Percentiles rank a stretch among this genome's conserved stretches.
phyloP scores from a whole-genome alignment of 2,113 vertebrate genomes.

The Nothocercus julius region DNA sequence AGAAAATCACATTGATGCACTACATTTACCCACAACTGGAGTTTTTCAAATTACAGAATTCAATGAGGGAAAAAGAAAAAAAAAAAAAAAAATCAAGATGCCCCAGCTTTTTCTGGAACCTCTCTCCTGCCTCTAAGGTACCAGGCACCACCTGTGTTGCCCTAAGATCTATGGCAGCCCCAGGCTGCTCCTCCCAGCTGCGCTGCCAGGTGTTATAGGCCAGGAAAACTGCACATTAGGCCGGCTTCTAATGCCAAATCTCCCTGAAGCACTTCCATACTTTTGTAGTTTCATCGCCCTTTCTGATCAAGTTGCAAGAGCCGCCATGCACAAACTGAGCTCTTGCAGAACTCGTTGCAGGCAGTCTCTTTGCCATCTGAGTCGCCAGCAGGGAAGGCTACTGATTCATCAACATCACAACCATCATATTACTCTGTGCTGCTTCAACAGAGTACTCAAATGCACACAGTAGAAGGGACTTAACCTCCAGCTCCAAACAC shows the following conservation, averaged over 20 bases:
- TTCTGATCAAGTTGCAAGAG: neutral
- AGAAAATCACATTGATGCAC: neutral
- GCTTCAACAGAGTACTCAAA: neutral
- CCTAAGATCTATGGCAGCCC: neutral
- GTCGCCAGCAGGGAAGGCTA: neutral
- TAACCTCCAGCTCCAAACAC: neutral
- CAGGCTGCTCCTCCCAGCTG: neutral
- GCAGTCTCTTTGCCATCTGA: neutral
- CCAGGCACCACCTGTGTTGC: neutral
- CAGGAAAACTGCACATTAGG: neutral
- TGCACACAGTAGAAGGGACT: neutral
- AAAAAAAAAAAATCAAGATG: fast-evolving
- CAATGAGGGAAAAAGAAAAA: neutral
- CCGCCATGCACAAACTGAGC: neutral
- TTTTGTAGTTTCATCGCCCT: neutral
- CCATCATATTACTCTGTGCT: neutral
- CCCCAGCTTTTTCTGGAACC: neutral
- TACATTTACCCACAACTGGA: neutral
- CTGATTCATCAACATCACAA: neutral
- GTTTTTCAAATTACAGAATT: neutral
- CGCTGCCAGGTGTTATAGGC: neutral
- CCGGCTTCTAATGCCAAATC: neutral
- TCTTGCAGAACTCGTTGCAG: neutral
- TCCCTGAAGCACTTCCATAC: fast-evolving
- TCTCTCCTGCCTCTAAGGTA: neutral